Conservation (phyloP, 2,113 vertebrate species). For the Protobothrops flavoviridis region DNA sequence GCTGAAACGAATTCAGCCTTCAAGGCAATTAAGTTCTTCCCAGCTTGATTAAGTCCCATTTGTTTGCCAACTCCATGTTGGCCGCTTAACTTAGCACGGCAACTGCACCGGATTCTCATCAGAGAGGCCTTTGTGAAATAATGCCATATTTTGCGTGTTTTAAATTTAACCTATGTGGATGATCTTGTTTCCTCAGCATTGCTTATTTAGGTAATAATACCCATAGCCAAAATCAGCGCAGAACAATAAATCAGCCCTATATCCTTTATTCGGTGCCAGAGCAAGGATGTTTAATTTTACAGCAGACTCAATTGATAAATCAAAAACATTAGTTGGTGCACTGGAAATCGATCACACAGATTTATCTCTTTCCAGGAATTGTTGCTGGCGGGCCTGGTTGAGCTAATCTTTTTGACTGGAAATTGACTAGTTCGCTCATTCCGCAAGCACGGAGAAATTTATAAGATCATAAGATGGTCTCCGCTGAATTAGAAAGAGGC, state of each 20-base stretch:
- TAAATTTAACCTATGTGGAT: conserved; percentile 11
- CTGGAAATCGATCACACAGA: conserved; percentile 16
- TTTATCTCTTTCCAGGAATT: not conserved
- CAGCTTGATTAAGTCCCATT: not conserved
- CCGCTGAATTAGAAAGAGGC: not conserved
- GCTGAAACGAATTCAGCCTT: conserved; percentile 12
- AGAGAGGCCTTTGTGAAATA: not conserved
- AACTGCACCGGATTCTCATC: not conserved
- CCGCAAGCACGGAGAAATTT: not conserved
- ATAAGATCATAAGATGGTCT: not conserved
- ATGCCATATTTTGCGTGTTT: conserved; percentile 16
- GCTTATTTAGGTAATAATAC: conserved; percentile 26
- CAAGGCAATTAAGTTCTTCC: conserved; percentile 9
- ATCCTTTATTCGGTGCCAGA: conserved; percentile 1
- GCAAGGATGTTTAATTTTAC: conserved; percentile 17
- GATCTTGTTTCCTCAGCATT: not conserved
- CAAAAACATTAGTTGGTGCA: not conserved
- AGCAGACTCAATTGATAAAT: conserved; percentile 11
- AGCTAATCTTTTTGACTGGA: not conserved
- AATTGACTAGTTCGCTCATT: not conserved
- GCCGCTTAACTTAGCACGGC: not conserved
- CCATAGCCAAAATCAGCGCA: not conserved
- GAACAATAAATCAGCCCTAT: not conserved
- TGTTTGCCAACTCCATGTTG: not conserved
- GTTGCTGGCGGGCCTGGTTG: not conserved